These are phyloP conservation scores for Gadopsis marmoratus DNA, from an alignment of 2,797 vertebrate genomes.

Conservation along the genomic window DNA sequence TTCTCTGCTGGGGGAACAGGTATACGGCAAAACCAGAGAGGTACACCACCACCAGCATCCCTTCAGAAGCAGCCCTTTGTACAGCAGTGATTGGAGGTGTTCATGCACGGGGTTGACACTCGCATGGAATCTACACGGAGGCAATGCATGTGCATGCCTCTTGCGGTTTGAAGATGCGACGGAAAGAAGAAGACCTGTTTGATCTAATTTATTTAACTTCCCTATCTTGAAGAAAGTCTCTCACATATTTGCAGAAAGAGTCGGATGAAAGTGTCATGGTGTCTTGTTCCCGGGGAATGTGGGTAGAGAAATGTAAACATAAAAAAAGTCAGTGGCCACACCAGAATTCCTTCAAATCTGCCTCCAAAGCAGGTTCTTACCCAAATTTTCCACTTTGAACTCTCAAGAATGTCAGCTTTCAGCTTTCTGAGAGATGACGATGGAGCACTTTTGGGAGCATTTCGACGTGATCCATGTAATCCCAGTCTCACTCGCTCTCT, in stretches of 20 bases:
- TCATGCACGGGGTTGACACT: slow-evolving; percentile 44
- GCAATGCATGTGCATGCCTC: slow-evolving; percentile 41
- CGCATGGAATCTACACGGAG: slow-evolving; percentile 38
- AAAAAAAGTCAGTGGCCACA: slow-evolving; percentile 16
- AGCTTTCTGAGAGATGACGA: slow-evolving; percentile 14
- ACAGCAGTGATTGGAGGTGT: slow-evolving; percentile 56
- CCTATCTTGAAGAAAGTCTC: slow-evolving; percentile 40
- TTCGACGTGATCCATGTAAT: slow-evolving; percentile 24
- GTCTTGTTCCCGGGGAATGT: slow-evolving; percentile 33
- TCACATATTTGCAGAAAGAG: slow-evolving; percentile 33
- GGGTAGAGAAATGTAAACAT: slow-evolving; percentile 13
- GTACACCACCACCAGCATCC: slow-evolving; percentile 46
- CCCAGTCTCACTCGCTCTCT: neutral
- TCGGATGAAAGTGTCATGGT: slow-evolving; percentile 38
- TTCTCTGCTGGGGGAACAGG: slow-evolving; percentile 38
- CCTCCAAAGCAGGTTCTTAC: slow-evolving; percentile 28
- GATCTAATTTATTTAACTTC: slow-evolving; percentile 57
- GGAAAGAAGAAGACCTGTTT: slow-evolving; percentile 43
- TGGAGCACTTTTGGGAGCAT: slow-evolving; percentile 2
- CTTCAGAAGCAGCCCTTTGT: slow-evolving; percentile 64
- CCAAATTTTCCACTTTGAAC: slow-evolving; percentile 28
- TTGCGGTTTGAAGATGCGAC: slow-evolving; percentile 51
- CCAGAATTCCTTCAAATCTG: slow-evolving; percentile 34
- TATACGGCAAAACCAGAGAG: slow-evolving; percentile 43
- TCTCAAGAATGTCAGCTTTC: slow-evolving; percentile 9